Evolutionary conservation across 1,140 invertebrate genomes (phyloP), one percentile per base, ranked within the genome.

Genomic region (Acromyrmex echinatior): DNA sequence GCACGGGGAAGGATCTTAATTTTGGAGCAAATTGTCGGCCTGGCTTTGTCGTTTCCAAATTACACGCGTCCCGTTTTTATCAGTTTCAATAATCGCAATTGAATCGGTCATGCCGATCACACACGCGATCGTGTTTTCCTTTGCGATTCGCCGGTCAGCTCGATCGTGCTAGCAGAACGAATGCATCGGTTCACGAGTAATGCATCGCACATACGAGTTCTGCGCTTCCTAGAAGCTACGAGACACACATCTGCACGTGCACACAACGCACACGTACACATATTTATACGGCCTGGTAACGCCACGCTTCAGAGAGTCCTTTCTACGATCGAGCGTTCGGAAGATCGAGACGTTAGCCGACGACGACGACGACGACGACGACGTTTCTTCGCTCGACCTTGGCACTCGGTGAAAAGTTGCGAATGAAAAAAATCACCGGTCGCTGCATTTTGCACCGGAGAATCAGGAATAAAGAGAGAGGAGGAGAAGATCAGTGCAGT

Each of bases 331-430:
- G n/a, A 28, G 51, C 78, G 21, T 21, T 21, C 21, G 79, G 70
- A 63, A 85, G 87, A 88, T 85, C 79, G 21, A 63, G 63, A 35
- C 56, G 31, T 62, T 60, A 56, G 62, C 53, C 78, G 35, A 53
- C n/a, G 28, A 53, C 56, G 53, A 25, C 14, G 25, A 25, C 49
- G 51, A n/a, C 39, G 31, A 35, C 31, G 39, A 21, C 39, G 28
- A 49, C 66, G 21, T 71, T 88, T 60, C 76, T 45, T 56, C 58
- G 35, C 21, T 45, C 62, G 56, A 65, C 84, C 77, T 89, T 86
- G 76, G 25, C 87, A 62, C 31, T 60, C 60, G 77, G 39, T 86
- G 88, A 86, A 90, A 90, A 89, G 70, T 81, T 35, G 12, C 53
- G 18, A 14, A 35, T 6, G n/a, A 71, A 60, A 70, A 31, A 81